Evolutionary conservation across 2,113 vertebrate species (phyloP), one percentile per base, ranked within the genome.

Genomic region (Sinosuthora webbiana): DNA sequence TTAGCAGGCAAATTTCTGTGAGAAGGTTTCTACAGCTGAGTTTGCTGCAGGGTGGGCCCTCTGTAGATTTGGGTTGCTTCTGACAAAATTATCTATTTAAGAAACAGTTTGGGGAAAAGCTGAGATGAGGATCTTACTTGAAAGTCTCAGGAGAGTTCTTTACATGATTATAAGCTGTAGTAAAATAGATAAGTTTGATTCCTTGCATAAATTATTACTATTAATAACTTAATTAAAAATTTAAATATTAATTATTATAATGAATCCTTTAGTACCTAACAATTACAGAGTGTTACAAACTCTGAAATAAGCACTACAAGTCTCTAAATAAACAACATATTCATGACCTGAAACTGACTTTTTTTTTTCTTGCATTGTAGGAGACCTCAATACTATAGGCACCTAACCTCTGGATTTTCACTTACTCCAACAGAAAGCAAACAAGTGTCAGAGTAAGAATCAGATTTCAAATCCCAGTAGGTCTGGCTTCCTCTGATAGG

Each of bases 241-340:
- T 79, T 67, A 83, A 90, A 63, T 90, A 79, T 84, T 84, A 84
- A 93, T 93, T 81, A 88, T 82, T 85, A 30, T 90, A 97, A 94
- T 83, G 5, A 83, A 79, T 59, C 55, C 35, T 93, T 94, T 88
- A 93, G 86, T 91, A 88, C 71, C 63, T 94, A 83, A 83, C 78
- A 93, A 91, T 95, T 94, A 85, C 1, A 59, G 39, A 84, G 67
- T 75, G 56, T 92, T 75, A 90, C 42, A 88, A 95, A 91, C 79
- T 90, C 82, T 81, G 76, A 91, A 94, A 92, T 92, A 90, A 96
- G 86, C 75, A 77, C 50, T 30, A 35, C 31, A 86, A 92, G 20
- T 31, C 31, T 68, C 79, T 90, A 88, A 93, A 87, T 87, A 95
- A 96, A 90, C 64, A 95, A 67, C 7, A 3, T 49, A 27, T 55